Conservation (phyloP, 2,797 vertebrate species). For the Lophotriccus pileatus region DNA sequence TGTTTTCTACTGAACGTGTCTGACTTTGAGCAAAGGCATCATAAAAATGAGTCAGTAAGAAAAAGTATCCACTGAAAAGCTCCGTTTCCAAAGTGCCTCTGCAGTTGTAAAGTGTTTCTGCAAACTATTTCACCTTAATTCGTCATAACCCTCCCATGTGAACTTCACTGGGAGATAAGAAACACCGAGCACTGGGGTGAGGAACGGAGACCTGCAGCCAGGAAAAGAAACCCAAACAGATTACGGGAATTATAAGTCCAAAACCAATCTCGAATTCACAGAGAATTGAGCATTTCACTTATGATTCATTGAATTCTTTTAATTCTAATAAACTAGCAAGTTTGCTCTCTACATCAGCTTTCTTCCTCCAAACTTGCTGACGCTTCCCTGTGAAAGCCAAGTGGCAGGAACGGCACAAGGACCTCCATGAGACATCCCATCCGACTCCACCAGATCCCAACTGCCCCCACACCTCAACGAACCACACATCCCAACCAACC, state of each 20-base stretch:
- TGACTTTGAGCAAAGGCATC: not conserved
- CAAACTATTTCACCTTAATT: not conserved
- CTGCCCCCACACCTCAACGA: not conserved
- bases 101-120: not conserved
- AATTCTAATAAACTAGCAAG: not conserved
- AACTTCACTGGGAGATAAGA: not conserved
- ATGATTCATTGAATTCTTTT: not conserved
- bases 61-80: not conserved
- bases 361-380: not conserved
- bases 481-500: not conserved
- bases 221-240: not conserved
- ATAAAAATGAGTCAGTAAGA: not conserved
- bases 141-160: not conserved
- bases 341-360: not conserved
- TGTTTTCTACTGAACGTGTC: not conserved
- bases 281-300: not conserved
- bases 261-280: not conserved
- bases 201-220: not conserved
- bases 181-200: not conserved
- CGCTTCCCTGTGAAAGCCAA: not conserved
- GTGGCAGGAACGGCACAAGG: not conserved
- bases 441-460: not conserved
- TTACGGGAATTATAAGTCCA: not conserved
- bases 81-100: not conserved
- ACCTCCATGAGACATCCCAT: not conserved